Conservation (phyloP, 2,888 invertebrate species). For the Eulithis testata region DNA sequence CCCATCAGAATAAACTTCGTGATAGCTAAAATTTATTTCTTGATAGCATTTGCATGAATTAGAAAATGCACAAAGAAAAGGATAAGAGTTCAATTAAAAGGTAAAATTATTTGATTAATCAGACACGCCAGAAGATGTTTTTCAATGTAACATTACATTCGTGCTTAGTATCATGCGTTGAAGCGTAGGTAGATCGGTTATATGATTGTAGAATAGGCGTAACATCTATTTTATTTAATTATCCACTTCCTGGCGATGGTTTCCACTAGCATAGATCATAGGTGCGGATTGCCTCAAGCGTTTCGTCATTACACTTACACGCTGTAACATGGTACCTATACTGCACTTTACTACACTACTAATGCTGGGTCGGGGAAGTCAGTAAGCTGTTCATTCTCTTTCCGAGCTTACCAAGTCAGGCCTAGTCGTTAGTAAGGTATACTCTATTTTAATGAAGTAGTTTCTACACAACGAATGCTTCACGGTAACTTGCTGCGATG, state of each 20-base stretch:
- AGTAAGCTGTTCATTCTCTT: slow-evolving; percentile 16
- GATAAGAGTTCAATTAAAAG: no score
- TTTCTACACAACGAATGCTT: slow-evolving; percentile 40
- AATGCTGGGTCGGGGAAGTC: not conserved
- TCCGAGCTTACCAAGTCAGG: slow-evolving; percentile 15
- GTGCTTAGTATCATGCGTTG: not conserved
- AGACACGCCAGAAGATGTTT: no score
- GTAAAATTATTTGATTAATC: no score
- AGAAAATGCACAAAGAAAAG: no score
- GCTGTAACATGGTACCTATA: not conserved
- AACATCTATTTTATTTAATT: slow-evolving; percentile 41
- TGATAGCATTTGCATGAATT: no score
- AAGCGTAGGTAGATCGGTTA: slow-evolving; percentile 1
- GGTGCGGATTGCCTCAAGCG: slow-evolving; percentile 56
- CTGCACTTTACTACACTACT: not conserved
- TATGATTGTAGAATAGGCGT: slow-evolving; percentile 36
- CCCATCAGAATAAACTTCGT: not conserved
- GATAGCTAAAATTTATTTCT: no score
- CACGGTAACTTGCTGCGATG: slow-evolving; percentile 23
- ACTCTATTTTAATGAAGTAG: slow-evolving; percentile 56
- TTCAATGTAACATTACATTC: not conserved
- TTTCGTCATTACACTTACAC: slow-evolving; percentile 46
- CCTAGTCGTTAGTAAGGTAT: slow-evolving; percentile 55
- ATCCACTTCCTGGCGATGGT: slow-evolving; percentile 44
- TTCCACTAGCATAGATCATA: slow-evolving; percentile 46